Percentiles rank a stretch among this genome's conserved stretches.
Evolutionary conservation across 2,113 vertebrate species (phyloP).

Genomic region (Coreoperca whiteheadi): DNA sequence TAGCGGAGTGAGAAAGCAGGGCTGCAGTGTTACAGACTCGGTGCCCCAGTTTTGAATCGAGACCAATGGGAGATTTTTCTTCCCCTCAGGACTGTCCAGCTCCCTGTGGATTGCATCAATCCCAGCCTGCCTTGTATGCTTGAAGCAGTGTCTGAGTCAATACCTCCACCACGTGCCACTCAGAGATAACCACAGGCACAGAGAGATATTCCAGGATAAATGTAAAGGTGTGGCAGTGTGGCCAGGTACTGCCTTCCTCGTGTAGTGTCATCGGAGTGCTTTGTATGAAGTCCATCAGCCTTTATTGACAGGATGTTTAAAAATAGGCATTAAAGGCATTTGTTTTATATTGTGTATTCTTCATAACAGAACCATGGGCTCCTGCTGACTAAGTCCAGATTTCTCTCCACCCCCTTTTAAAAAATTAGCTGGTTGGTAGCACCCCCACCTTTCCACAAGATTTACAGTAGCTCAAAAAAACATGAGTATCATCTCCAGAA

Average conservation of each 20-base stretch:
- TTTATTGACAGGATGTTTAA: conserved; percentile 6
- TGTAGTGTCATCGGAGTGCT: conserved; percentile 7
- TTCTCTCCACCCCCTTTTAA: not conserved
- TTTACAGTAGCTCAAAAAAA: conserved; percentile 10
- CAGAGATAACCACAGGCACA: conserved; percentile 57
- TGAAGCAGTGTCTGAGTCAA: conserved; percentile 66
- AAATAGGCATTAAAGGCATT: not conserved
- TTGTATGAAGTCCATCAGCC: not conserved
- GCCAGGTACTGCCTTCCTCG: conserved; percentile 2
- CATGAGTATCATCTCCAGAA: conserved; percentile 16
- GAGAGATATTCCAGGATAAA: conserved; percentile 45
- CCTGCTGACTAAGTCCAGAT: not conserved
- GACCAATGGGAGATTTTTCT: conserved; percentile 57
- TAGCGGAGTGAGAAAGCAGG: conserved; percentile 47
- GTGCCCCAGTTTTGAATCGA: conserved; percentile 76
- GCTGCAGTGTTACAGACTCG: conserved; percentile 46
- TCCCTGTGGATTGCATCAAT: conserved; percentile 75
- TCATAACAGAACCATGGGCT: not conserved
- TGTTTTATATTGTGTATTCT: not conserved
- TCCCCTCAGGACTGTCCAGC: conserved; percentile 68
- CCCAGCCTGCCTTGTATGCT: conserved; percentile 60
- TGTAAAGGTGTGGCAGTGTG: conserved; percentile 21
- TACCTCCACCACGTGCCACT: conserved; percentile 68
- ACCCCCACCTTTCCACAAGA: not conserved
- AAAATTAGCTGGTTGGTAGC: not conserved